Percentiles rank a stretch among this genome's conserved stretches.
These are phyloP conservation scores for Potorous gilbertii DNA, from an alignment of 2,797 vertebrate genomes.

Conservation along the genomic window DNA sequence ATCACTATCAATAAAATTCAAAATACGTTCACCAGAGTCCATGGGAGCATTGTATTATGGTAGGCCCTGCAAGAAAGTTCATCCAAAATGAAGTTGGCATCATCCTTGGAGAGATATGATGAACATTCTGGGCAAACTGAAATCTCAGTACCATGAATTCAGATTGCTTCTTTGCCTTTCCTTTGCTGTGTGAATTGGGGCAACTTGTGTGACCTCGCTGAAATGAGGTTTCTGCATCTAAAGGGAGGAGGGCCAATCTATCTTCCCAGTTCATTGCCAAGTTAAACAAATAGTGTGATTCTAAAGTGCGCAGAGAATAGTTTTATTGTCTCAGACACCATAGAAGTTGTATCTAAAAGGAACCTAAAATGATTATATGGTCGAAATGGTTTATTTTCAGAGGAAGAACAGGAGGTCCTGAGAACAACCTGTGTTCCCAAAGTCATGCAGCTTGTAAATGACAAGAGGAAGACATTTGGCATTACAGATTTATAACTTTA, in stretches of 20 bases:
- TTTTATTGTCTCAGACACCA: background rate
- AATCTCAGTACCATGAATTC: background rate
- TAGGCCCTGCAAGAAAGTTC: background rate
- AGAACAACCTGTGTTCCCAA: background rate
- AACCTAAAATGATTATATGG: background rate
- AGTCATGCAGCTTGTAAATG: background rate
- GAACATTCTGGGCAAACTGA: background rate
- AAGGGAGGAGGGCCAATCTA: background rate
- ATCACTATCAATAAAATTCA: background rate
- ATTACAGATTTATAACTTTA: background rate
- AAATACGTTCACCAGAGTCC: background rate
- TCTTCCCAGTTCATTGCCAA: background rate
- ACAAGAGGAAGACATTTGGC: background rate
- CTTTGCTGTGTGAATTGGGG: background rate
- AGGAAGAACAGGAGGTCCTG: background rate
- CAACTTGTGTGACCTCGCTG: background rate
- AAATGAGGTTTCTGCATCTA: background rate
- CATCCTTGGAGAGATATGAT: background rate
- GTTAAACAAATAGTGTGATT: background rate
- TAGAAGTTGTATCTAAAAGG: background rate
- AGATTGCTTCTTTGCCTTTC: background rate
- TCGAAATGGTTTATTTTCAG: background rate
- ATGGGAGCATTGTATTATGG: background rate
- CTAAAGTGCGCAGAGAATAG: background rate
- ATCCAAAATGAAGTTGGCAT: background rate